Evolutionary conservation across 1,140 invertebrate genomes (phyloP), one percentile per base, ranked within the genome.

Genomic region (Drosophila novamexicana): DNA sequence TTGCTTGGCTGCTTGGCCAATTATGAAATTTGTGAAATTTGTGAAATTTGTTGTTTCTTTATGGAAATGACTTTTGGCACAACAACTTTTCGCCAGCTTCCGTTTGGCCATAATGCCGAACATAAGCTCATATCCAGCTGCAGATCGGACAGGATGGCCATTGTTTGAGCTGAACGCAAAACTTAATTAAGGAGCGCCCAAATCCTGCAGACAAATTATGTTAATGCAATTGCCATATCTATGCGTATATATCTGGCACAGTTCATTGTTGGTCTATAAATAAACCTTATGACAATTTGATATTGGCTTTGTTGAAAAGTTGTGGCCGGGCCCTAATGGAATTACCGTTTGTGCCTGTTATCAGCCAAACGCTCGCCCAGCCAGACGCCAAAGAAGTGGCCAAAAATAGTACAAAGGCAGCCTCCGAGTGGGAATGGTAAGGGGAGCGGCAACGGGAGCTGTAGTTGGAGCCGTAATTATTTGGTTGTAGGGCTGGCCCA

Each of bases 271-370:
- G 56, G 56, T 62, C 75, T 77, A 88, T 83, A 88, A 88, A 82
- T 86, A 88, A 73, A 83, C 72, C 71, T 88, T 86, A 88, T 88
- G 82, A 82, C 82, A 83, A 88, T 86, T 86, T 88, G 69, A 88
- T 86, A 88, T 86, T 86, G 82, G 82, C 71, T 70, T 63, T 57
- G 40, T 63, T 57, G 40, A 50, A 39, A 71, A 54, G 54, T 67
- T 54, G 52, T 71, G 70, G 78, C 63, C 52, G 54, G 49, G 16
- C 63, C 61, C 71, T 82, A 88, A 88, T 88, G 75, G 67, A 85
- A 85, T 85, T 85, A 85, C 83, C 67, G 75, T 70, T 77, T 79
- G 81, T 74, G 67, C 61, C 59, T 81, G 70, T 86, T 85, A 81
- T 86, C 83, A 77, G 67, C 66, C 66, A 86, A 79, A 77, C 47